Evolutionary conservation across 2,797 vertebrate genomes (phyloP), one percentile per base, ranked within the genome.

Genomic region (Platyrinchus mystaceus): DNA sequence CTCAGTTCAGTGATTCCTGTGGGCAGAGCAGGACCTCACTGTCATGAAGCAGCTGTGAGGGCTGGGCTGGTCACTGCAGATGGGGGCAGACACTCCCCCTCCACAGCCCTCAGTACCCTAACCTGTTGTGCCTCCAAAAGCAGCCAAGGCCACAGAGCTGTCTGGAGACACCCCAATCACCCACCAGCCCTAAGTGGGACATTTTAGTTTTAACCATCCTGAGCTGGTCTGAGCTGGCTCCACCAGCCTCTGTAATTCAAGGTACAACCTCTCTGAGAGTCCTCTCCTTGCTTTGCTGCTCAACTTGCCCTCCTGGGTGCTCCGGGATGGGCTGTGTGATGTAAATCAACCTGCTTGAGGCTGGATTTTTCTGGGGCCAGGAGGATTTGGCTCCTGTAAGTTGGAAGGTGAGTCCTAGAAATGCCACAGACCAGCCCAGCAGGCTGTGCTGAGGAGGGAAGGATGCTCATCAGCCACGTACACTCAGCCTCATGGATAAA

Each of bases 391-490:
- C 71, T 87, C 34, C 64, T 83, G 15, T 47, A 58, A 89, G 39
- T 37, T 7, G 0, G 37, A 83, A 80, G 27, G 24, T 7, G 27
- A 91, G 13, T 62, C 59, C 21, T 41, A 90, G 70, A 75, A 95
- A 66, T 41, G 75, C 69, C 70, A 76, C 2, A 79, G 87, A 87
- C 86, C 62, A 92, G 87, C 78, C 47, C 47, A 80, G 71, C 81
- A 87, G 67, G 92, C 70, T 79, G 63, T 36, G 56, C 59, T 47
- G 47, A 64, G 78, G 50, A 89, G 32, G n/a, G 34, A 37, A 53
- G 71, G 84, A 62, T 89, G 89, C 24, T 93, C 26, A 0, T 62
- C 81, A 71, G 66, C 73, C 50, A 30, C 3, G 0, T 37, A 34
- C 2, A 0, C 39, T 56, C 41, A 79, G 49, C 47, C 53, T 39